Conservation (phyloP, 2,888 invertebrate species). For the Sepiola atlantica region DNA sequence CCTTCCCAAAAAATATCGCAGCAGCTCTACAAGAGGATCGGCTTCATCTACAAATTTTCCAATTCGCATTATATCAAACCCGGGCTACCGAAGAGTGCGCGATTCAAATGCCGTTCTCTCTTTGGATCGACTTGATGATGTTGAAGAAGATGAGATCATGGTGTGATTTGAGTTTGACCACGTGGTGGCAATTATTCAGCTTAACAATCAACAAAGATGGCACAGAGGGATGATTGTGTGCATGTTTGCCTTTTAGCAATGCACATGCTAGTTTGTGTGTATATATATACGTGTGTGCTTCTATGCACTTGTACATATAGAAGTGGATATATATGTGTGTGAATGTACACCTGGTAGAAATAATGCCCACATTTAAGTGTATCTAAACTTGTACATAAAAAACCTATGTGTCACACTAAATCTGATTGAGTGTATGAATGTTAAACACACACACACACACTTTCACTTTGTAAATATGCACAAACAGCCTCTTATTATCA, state of each 20-base stretch:
- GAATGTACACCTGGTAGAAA: constrained; percentile 22
- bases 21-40: background rate
- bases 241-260: background rate
- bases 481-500: background rate
- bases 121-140: constrained; percentile 36
- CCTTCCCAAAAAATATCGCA: constrained; percentile 54
- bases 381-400: constrained; percentile 39
- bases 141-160: constrained; percentile 44
- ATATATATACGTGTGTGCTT: constrained; percentile 46
- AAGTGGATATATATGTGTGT: constrained; percentile 49
- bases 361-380: constrained; percentile 33
- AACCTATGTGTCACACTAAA: background rate
- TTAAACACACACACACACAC: background rate
- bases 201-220: background rate
- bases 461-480: background rate
- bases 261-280: background rate
- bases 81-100: constrained; percentile 40
- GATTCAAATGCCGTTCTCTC: constrained; percentile 34
- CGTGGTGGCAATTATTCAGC: background rate
- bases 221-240: background rate
- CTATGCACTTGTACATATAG: constrained; percentile 48
- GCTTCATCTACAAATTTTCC: background rate
- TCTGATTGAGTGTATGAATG: background rate
- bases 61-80: background rate
- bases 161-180: background rate